These are phyloP conservation scores for Phyllopteryx taeniolatus DNA, from an alignment of 2,113 vertebrate genomes.

Conservation along the genomic window DNA sequence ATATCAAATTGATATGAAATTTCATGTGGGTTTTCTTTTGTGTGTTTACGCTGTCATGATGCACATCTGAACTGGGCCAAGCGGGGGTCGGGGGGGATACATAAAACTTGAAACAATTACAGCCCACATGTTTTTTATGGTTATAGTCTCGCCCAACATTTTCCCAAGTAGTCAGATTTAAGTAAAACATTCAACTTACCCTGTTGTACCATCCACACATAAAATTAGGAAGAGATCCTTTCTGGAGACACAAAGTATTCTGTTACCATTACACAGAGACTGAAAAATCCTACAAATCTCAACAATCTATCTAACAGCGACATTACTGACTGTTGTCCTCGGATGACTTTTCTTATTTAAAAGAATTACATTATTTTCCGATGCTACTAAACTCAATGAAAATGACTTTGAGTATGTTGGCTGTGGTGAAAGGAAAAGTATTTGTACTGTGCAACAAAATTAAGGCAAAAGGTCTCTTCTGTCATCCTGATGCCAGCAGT, in stretches of 20 bases:
- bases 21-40: no score
- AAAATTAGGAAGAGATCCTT: no score
- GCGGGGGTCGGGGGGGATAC: not conserved
- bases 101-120: not conserved
- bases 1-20: no score
- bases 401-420: not conserved
- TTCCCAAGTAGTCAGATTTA: not conserved
- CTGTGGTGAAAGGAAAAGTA: not conserved
- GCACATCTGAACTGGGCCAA: not conserved
- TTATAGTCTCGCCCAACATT: no score
- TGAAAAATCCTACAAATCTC: not conserved
- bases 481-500: not conserved
- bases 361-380: not conserved
- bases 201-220: not conserved
- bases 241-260: no score
- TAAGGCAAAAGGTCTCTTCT: not conserved
- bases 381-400: not conserved
- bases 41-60: no score
- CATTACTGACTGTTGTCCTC: not conserved
- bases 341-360: not conserved
- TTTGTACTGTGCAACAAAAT: not conserved
- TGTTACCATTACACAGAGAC: no score
- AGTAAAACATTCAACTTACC: not conserved
- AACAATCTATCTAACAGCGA: not conserved
- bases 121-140: not conserved